Base-by-base conservation (phyloP, 1,140 invertebrate genomes). In the Cydia amplana region DNA sequence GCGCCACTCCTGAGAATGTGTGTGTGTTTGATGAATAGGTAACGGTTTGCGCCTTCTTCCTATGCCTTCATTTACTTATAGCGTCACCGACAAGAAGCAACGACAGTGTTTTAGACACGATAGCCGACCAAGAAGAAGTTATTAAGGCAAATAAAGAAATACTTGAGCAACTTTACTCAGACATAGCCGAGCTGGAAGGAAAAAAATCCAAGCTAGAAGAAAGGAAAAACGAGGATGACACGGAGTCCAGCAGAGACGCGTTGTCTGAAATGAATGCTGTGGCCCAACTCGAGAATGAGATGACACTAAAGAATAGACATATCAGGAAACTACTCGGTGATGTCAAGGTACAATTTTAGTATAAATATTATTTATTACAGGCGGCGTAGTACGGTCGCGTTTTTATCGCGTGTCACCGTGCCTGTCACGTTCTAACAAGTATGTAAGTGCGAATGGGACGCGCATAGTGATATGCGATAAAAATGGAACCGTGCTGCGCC, bases 261-360 rank as follows among this genome's bases (percentile, higher is more conserved):
- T 74, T 93, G 43, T 91, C 92, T 6, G 90, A 93, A 83, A 83
- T 93, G 64, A 88, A 91, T 77, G 80, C 84, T 9, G 81, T 88
- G 9, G 91, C 90, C 63, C 93, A 94, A 76, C 83, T 95, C 20
- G 91, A 94, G 77, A 93, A 94, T 76, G 87, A 93, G 70, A 79
- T 95, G 7, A 90, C 93, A 49, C 92, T 93, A 74, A 96, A 95
- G 85, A 96, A 96, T 87, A 94, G 93, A 79, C 95, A 96, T 82
- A 95, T 96, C 23, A 94, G 94, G 75, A 94, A 95, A 82, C 86
- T 96, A 4, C 87, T 96, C 36, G 85, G 84, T 65, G 95, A 96
- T 83, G 92, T 96, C 63, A 95, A 96, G 87, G 95, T 95, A 91
- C 79, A 81, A 18, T 25, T 28, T 74, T 55, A 12, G 9, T 10